phyloP scores from a whole-genome alignment of 2,797 vertebrate genomes.

The Phrynocephalus guinanensis region DNA sequence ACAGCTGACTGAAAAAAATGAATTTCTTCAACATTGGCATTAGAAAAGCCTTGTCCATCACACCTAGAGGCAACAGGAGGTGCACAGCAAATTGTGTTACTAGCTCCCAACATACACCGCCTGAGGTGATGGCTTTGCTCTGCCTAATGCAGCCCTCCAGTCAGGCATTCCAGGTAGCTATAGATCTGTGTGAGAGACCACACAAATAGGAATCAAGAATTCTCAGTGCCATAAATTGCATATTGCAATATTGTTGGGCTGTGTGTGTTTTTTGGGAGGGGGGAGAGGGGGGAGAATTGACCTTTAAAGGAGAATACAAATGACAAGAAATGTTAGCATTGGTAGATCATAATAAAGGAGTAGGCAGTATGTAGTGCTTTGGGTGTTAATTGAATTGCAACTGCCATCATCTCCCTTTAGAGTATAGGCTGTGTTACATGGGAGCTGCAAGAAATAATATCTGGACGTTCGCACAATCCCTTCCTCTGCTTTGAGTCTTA shows the following conservation, averaged over 20 bases:
- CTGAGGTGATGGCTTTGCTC: not conserved
- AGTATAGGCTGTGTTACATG: too few relatives aligned
- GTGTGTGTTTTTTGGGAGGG: not conserved
- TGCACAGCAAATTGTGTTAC: not conserved
- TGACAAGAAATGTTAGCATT: not conserved
- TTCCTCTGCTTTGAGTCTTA: not conserved
- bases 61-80: not conserved
- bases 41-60: not conserved
- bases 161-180: not conserved
- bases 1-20: not conserved
- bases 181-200: not conserved
- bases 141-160: not conserved
- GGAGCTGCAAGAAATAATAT: too few relatives aligned
- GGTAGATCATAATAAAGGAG: too few relatives aligned
- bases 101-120: not conserved
- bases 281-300: not conserved
- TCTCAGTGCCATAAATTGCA: not conserved
- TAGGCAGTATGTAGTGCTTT: too few relatives aligned
- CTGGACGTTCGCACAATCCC: not conserved
- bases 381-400: too few relatives aligned
- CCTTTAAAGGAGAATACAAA: not conserved
- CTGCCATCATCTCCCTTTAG: too few relatives aligned
- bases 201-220: not conserved
- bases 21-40: not conserved
- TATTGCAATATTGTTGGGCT: not conserved